Base-by-base conservation (phyloP, 2,797 vertebrate species). In the Masticophis lateralis region DNA sequence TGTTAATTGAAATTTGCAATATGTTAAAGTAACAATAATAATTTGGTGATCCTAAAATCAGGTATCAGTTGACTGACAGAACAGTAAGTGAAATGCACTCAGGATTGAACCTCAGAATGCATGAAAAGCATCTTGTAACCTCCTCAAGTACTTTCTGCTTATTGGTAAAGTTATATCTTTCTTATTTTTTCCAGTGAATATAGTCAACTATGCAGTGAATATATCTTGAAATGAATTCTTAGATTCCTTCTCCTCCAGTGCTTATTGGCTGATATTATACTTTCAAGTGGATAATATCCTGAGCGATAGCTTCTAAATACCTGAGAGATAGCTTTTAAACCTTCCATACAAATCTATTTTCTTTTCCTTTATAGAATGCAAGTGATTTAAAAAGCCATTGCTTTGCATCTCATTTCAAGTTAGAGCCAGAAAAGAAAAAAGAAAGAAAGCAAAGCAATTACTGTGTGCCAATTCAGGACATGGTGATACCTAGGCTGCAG, bases 361-460 rank as follows among this genome's bases (percentile, higher is more conserved):
- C 93, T 51, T 16, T 92, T 90, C 20, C 55, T 93, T 94, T 69
- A 69, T 3, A 20, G 83, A 66, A 53, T 10, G 63, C 3, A 93
- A 88, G 0, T 0, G 47, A 66, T 91, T 95, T 1, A 92, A 94
- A 6, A 43, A 2, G 13, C 51, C 16, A 61, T 89, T 87, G 43
- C 90, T 95, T 94, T 74, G 14, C 13, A 86, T 90, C 86, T 93
- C 1, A 92, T 93, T 95, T 94, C 12, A 92, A 87, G 4, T 94
- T 93, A 83, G 93, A 95, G 0, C 5, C 10, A 91, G 22, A 91
- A 22, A 8, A 6, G 93, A 88, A 93, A 95, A 16, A 92, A 20
- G 4, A 2, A 6, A 6, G 92, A 69, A 93, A 95, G 7, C 25
- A 92, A 94, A 90, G 37, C 25, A 47, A 12, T 61, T 59, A 88